Base-by-base conservation (phyloP, 1,140 invertebrate species). In the Aphidius gifuensis region DNA sequence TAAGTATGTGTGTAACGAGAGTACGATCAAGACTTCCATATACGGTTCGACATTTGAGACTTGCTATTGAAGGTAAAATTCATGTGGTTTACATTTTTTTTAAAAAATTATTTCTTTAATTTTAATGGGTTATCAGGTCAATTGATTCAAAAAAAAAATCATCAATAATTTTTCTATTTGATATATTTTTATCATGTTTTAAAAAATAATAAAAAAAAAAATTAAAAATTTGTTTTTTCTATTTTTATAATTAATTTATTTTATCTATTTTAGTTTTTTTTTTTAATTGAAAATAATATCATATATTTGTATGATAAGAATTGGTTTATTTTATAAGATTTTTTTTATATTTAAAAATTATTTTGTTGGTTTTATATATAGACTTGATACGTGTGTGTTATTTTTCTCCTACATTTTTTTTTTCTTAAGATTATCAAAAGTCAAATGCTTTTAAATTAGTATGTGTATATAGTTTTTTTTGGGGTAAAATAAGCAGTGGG, bases 31-130 rank as follows among this genome's bases (percentile, higher is more conserved):
- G 45, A 55, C 53, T 58, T 16, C 77, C 74, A 73, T 76, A 76
- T 76, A 79, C 66, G 74, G 77, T 62, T 54, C 60, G 65, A 53
- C 58, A 74, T 73, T 79, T 75, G 72, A 69, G 74, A 71, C 64
- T 69, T 64, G 72, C 69, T 71, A 65, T 68, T 63, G 68, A 71
- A 69, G 65, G 69, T 67, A 62, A 73, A 53, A 43, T 32, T 55
- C 11, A 46, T 32, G 23, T 32, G 23, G 23, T 47, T 48, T 49
- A 21, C 39, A 21, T 46, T 45, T 46, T 43, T 23, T 23, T n/a
- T 39, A 51, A 53, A 45, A 11, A 51, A 44, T 9, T 39, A n/a
- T 47, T 32, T 59, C 7, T 48, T 40, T 55, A 40, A 47, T 59
- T 5, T 64, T 67, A 61, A 32, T 71, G 69, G 69, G 69, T 64